Evolutionary conservation across 2,888 invertebrate species (phyloP), one percentile per base, ranked within the genome.

Genomic region (Drosophila testacea): DNA sequence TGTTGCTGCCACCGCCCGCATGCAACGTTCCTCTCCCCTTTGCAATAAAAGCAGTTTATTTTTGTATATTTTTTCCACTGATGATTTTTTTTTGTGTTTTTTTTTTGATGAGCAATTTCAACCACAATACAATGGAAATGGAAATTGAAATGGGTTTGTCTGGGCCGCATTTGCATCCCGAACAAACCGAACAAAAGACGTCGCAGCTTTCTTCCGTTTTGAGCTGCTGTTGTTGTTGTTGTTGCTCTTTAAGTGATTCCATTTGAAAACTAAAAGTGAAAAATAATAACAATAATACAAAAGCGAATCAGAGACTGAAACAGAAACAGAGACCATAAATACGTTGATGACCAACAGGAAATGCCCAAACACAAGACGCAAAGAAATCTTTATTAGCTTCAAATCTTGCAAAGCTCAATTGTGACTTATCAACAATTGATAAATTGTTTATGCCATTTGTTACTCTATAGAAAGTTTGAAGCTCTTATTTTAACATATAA

Each of bases 101-200:
- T 22, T 85, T 82, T 84, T 87, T 85, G 80, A 82, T 80, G 83
- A 66, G 61, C 88, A 68, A 74, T 69, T 71, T 51, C 52, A 64
- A 62, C 42, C 52, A 54, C 46, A 61, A 67, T 42, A 86, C 86
- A 81, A 86, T 79, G 84, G 60, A 59, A 30, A 22, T 22, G 22
- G 22, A 22, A 22, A 22, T 22, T 22, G 22, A 22, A 22, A 22
- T 41, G 50, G 68, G 38, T 62, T 75, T 73, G 67, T 64, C 54
- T 69, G 64, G 32, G 42, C 47, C 75, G 63, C 86, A 88, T 88
- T 81, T 88, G 81, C 86, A 88, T 83, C 55, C 60, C 83, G 69
- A 85, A 85, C 83, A 85, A 76, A 82, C 60, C 83, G 69, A 85
- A 85, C 83, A 85, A 76, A 84, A 78, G 76, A 74, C 27, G 67